Percentiles rank a stretch among this genome's conserved stretches.
Conservation (phyloP, 2,113 vertebrate genomes). For the Dendrocopos noguchii region DNA sequence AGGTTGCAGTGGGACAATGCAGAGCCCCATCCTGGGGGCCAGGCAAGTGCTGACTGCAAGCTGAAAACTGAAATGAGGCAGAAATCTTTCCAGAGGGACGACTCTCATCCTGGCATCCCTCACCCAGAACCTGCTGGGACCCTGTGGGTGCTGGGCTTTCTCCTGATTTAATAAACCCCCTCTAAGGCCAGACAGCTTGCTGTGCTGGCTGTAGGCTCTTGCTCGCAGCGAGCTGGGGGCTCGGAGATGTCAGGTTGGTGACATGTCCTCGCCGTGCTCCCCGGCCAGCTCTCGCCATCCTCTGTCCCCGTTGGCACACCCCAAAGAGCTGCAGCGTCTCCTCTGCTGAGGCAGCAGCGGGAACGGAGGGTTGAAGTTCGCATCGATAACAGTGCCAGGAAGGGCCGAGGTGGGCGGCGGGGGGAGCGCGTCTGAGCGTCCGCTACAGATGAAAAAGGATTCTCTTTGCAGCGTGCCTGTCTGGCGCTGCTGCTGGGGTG, state of each 20-base stretch:
- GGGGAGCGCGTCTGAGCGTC: background rate
- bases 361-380: background rate
- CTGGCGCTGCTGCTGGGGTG: background rate
- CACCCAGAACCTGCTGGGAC: background rate
- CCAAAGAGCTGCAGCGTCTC: background rate
- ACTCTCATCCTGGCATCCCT: accelerated
- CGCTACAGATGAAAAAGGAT: background rate
- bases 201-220: background rate
- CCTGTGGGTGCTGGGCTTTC: accelerated
- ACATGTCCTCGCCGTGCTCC: background rate
- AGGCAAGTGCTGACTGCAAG: accelerated
- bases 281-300: background rate
- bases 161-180: background rate
- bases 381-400: background rate
- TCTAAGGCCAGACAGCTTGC: accelerated
- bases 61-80: background rate
- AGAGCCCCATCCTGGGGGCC: background rate
- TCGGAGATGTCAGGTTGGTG: background rate
- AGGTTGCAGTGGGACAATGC: too few relatives aligned
- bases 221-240: background rate
- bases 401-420: background rate
- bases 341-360: background rate
- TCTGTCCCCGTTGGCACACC: background rate
- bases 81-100: accelerated
- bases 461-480: background rate